These are phyloP conservation scores for Mastigias papua DNA, from an alignment of 30 jellyfish, hydroid and myxozoan species.

Conservation along the genomic window DNA sequence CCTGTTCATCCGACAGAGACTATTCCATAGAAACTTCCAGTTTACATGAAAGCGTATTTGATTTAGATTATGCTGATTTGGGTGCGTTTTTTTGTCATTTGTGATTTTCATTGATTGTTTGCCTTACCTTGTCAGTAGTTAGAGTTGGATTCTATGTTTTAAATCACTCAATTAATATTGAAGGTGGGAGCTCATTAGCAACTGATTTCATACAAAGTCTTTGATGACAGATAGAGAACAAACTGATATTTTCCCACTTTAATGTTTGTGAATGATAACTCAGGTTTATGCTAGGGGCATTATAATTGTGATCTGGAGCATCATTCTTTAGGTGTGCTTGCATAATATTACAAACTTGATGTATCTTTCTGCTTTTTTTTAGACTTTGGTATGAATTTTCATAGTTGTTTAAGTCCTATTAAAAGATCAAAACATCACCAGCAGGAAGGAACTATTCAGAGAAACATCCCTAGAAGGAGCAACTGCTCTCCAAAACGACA, in stretches of 20 bases:
- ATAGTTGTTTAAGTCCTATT: slow-evolving; percentile 21
- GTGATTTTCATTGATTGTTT: not conserved
- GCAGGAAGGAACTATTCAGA: slow-evolving; percentile 24
- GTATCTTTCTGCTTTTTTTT: not conserved
- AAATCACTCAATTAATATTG: not conserved
- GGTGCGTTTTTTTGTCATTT: not conserved
- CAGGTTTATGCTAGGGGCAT: not conserved
- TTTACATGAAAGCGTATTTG: slow-evolving; percentile 32
- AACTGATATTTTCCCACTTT: not conserved
- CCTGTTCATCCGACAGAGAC: slow-evolving; percentile 74
- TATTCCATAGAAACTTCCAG: slow-evolving; percentile 42
- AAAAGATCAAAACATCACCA: slow-evolving; percentile 20
- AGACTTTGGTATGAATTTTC: slow-evolving; percentile 58
- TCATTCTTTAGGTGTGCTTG: no score
- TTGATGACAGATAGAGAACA: no score
- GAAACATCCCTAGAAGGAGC: slow-evolving; percentile 13
- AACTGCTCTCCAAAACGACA: slow-evolving; percentile 35
- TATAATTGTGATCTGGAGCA: not conserved
- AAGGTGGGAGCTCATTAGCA: not conserved
- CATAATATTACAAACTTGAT: no score
- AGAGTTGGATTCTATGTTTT: not conserved
- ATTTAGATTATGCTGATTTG: slow-evolving; percentile 18
- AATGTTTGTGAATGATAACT: no score
- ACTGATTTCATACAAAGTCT: not conserved
- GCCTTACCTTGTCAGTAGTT: not conserved